A percentile compares a stretch with the other conserved stretches of the same genome.
Conservation (phyloP, 2,888 invertebrate species). For the Nemotelus pantherinus region DNA sequence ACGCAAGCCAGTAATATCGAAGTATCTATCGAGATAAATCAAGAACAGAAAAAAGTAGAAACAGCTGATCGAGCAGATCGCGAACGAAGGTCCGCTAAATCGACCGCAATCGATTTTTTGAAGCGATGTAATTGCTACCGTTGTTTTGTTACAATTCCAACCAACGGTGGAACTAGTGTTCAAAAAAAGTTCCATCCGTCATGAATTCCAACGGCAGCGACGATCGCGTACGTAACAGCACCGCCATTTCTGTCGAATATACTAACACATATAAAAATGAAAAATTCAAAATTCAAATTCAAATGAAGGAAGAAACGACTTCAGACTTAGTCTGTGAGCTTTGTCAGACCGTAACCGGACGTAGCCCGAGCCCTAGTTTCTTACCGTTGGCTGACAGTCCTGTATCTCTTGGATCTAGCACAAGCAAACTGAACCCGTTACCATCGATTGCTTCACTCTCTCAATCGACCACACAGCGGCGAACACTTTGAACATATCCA, state of each 20-base stretch:
- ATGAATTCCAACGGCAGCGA: constrained; percentile 54
- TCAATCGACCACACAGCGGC: constrained; percentile 67
- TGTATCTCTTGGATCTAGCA: constrained; percentile 69
- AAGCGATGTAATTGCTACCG: constrained; percentile 75
- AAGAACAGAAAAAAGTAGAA: too few species aligned
- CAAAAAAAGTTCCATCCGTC: constrained; percentile 59
- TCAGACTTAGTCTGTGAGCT: constrained; percentile 69
- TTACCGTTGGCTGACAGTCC: constrained; percentile 67
- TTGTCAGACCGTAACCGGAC: constrained; percentile 68
- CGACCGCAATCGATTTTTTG: constrained; percentile 84
- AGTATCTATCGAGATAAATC: too few species aligned
- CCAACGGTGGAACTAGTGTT: constrained; percentile 66
- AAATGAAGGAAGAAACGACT: constrained; percentile 63
- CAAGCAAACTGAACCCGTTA: constrained; percentile 74
- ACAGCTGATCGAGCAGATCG: constrained; percentile 91
- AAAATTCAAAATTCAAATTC: constrained; percentile 52
- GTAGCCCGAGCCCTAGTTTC: constrained; percentile 63
- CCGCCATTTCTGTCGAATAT: constrained; percentile 53
- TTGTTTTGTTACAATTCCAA: constrained; percentile 73
- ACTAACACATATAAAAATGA: constrained; percentile 22
- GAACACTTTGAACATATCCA: constrained; percentile 62
- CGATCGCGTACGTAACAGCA: constrained; percentile 49
- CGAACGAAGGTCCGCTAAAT: constrained; percentile 89
- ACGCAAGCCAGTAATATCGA: too few species aligned
- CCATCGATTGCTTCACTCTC: constrained; percentile 74